Base-by-base conservation (phyloP, 2,797 vertebrate genomes). In the Myotis planiceps region DNA sequence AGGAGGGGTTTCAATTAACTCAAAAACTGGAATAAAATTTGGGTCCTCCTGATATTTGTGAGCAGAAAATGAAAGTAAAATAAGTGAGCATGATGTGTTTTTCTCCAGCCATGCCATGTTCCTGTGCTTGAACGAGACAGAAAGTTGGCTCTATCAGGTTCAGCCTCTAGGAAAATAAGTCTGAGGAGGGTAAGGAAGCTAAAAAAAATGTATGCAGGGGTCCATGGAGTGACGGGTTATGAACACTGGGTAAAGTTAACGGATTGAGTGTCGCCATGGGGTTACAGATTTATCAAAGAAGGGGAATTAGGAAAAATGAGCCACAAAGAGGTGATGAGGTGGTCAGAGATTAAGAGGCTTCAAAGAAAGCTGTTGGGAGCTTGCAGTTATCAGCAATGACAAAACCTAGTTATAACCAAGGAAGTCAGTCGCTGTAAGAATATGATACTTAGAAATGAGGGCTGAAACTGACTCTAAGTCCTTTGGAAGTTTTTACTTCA, bases 401-500 rank as follows among this genome's bases (percentile, higher is more conserved):
- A 74, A 82, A 92, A 60, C 23, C 47, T 74, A 51, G 45, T 53
- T 71, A 78, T 0, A 65, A 45, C 32, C 53, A 45, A 79, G 37
- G 53, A 95, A 80, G 16, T 29, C 69, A 86, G 25, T 39, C 32
- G 32, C 15, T 81, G 2, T 10, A n/a, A 23, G 37, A 84, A 89
- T 29, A 39, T 21, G 9, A 29, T 37, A n/a, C 18, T 47, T 58
- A 79, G 72, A 72, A 84, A 84, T 63, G 65, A 37, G 37, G 8
- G 21, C 18, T 69, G 12, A 75, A 82, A 84, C 74, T 9, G 42
- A 80, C 49, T 71, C n/a, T 82, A 69, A 79, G 15, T n/a, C 21
- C 74, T 92, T 53, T 51, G 7, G 6, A 90, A 88, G 58, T 88
- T 94, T 75, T 88, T 5, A 34, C 21, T 92, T 93, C 19, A 63